These are phyloP conservation scores for Oplegnathus fasciatus DNA, from an alignment of 2,113 vertebrate species.

Conservation along the genomic window DNA sequence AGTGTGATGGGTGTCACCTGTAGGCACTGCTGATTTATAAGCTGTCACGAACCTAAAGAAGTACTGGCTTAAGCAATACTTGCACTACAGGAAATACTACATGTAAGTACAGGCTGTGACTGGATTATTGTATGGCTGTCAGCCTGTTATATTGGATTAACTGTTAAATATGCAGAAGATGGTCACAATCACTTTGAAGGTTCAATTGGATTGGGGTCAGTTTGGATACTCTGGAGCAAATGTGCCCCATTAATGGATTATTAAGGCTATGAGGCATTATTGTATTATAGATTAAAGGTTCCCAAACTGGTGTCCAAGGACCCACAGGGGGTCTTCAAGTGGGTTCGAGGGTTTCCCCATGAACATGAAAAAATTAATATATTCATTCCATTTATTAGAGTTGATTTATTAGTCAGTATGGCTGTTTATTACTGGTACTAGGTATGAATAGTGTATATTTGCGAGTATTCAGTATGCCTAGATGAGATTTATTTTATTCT, in stretches of 20 bases:
- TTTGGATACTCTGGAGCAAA: slow-evolving; percentile 26
- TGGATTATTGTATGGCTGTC: slow-evolving; percentile 39
- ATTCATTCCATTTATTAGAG: neutral
- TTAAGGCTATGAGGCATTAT: slow-evolving; percentile 10
- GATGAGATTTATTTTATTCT: neutral
- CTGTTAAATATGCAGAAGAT: slow-evolving; percentile 50
- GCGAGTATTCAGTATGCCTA: neutral
- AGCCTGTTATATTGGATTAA: slow-evolving; percentile 50
- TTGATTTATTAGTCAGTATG: neutral
- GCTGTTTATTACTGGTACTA: neutral
- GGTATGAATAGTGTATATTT: neutral
- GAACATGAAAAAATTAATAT: neutral
- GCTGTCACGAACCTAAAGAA: neutral
- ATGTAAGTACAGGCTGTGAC: slow-evolving; percentile 36
- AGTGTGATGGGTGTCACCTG: neutral
- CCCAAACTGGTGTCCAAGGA: neutral
- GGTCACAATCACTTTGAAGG: slow-evolving; percentile 52
- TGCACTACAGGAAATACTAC: slow-evolving; percentile 24
- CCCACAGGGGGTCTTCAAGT: slow-evolving; percentile 2
- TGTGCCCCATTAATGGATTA: slow-evolving; percentile 36
- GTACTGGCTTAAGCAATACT: slow-evolving; percentile 7
- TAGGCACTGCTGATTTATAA: neutral
- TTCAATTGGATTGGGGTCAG: slow-evolving; percentile 37
- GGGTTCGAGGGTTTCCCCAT: neutral
- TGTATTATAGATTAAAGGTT: slow-evolving; percentile 26